A percentile compares a stretch with the other conserved stretches of the same genome.
Conservation (phyloP, 1,140 invertebrate species). For the Coenobita brevimanus region DNA sequence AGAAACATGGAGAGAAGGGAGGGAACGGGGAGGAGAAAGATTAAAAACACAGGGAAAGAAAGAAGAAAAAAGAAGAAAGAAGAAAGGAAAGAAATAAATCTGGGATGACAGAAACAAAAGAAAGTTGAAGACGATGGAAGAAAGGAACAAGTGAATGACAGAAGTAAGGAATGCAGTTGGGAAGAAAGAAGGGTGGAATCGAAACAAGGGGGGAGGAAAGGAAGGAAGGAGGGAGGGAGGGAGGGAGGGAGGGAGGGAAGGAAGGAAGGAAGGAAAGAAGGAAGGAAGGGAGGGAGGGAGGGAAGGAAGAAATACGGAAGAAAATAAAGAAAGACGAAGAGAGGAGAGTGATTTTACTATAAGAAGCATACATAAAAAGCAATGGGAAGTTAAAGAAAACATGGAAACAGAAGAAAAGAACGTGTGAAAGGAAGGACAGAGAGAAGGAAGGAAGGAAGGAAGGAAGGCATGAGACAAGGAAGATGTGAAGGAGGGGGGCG, state of each 20-base stretch:
- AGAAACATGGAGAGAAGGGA: neutral
- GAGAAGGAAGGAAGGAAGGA: neutral
- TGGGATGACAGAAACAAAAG: neutral
- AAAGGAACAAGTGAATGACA: neutral
- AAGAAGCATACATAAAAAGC: neutral
- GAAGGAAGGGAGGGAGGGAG: too few relatives aligned
- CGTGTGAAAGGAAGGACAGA: neutral
- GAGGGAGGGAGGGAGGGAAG: neutral
- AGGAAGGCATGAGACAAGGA: neutral
- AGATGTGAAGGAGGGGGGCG: neutral
- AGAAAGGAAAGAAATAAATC: neutral
- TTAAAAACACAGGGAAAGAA: neutral
- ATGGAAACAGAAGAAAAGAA: neutral
- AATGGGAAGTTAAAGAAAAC: neutral
- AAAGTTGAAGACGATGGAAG: neutral
- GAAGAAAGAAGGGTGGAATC: neutral
- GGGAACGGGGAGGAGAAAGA: neutral
- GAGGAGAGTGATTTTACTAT: neutral
- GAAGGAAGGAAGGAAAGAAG: neutral
- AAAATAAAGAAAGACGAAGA: neutral
- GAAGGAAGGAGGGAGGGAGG: neutral
- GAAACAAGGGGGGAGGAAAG: neutral
- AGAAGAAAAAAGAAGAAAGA: neutral
- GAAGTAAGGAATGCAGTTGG: neutral
- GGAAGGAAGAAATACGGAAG: neutral